Conservation (phyloP, 2,113 vertebrate genomes). For the Pluvialis apricaria region DNA sequence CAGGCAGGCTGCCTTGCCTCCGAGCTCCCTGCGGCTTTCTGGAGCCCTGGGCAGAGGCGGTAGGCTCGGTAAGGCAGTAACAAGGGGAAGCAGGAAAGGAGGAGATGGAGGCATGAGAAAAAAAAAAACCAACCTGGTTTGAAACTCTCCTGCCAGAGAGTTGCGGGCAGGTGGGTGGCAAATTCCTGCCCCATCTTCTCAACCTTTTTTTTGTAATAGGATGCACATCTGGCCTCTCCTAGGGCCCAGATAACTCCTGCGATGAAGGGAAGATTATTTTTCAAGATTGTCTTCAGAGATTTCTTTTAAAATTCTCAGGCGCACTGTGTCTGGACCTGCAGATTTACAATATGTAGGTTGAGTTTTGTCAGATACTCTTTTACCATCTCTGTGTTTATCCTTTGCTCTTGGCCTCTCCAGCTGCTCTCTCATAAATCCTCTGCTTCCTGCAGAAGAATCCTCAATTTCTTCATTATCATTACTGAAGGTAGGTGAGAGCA, state of each 20-base stretch:
- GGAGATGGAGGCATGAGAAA: neutral
- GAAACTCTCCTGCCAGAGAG: neutral
- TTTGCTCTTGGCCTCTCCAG: slow-evolving; percentile 55
- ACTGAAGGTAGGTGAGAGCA: neutral
- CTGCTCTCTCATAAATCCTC: slow-evolving; percentile 53
- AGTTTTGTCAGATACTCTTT: slow-evolving; percentile 55
- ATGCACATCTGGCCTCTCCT: neutral
- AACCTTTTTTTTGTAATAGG: neutral
- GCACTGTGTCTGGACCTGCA: neutral
- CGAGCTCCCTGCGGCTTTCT: neutral
- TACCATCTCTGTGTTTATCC: slow-evolving; percentile 55
- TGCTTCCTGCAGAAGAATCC: slow-evolving; percentile 33
- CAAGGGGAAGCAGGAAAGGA: neutral
- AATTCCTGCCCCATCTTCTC: neutral
- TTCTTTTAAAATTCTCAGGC: slow-evolving; percentile 34
- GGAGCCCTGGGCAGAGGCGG: neutral
- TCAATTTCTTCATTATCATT: slow-evolving; percentile 41
- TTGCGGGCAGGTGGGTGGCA: neutral
- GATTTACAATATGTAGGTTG: slow-evolving; percentile 47
- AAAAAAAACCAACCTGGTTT: neutral
- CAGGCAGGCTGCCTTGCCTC: neutral
- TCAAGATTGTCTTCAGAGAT: slow-evolving; percentile 28
- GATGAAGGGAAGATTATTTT: slow-evolving; percentile 36
- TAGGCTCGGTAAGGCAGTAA: neutral
- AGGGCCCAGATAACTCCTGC: neutral